phyloP scores from a whole-genome alignment of 2,888 invertebrate species.

The Steromphala cineraria region DNA sequence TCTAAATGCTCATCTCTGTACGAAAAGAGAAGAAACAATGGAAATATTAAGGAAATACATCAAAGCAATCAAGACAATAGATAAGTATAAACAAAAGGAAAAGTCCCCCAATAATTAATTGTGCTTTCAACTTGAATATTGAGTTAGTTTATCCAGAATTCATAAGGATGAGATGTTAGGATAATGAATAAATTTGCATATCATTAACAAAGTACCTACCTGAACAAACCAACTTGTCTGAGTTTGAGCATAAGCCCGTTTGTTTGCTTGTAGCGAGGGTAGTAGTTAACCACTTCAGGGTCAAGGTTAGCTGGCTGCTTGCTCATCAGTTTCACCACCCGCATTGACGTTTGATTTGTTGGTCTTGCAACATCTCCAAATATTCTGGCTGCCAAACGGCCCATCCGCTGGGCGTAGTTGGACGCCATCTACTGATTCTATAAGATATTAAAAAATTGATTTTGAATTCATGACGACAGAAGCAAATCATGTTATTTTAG shows the following conservation, averaged over 20 bases:
- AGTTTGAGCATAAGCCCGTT: conserved; percentile 82
- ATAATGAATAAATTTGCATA: too few relatives aligned
- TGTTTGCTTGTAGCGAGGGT: conserved; percentile 89
- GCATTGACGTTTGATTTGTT: conserved; percentile 78
- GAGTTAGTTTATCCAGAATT: too few relatives aligned
- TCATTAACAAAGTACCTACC: conserved; percentile 45
- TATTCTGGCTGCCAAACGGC: conserved; percentile 88
- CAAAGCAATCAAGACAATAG: too few relatives aligned
- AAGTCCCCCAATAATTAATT: too few relatives aligned
- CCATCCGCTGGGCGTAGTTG: conserved; percentile 90
- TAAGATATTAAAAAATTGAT: not conserved
- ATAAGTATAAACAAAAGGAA: too few relatives aligned
- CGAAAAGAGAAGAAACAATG: conserved; percentile 13
- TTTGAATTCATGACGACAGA: not conserved
- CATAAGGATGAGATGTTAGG: too few relatives aligned
- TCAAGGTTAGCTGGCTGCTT: conserved; percentile 85
- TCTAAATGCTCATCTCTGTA: conserved; percentile 73
- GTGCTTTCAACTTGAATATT: too few relatives aligned
- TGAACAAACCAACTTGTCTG: conserved; percentile 66
- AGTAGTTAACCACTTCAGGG: conserved; percentile 86
- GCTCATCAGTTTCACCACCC: conserved; percentile 85
- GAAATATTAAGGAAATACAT: too few relatives aligned
- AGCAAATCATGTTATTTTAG: not conserved
- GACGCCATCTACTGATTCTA: conserved; percentile 71
- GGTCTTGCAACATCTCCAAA: conserved; percentile 90